A percentile compares a stretch with the other conserved stretches of the same genome.
Conservation (phyloP, 1,140 invertebrate species). For the Anastatus disparis region DNA sequence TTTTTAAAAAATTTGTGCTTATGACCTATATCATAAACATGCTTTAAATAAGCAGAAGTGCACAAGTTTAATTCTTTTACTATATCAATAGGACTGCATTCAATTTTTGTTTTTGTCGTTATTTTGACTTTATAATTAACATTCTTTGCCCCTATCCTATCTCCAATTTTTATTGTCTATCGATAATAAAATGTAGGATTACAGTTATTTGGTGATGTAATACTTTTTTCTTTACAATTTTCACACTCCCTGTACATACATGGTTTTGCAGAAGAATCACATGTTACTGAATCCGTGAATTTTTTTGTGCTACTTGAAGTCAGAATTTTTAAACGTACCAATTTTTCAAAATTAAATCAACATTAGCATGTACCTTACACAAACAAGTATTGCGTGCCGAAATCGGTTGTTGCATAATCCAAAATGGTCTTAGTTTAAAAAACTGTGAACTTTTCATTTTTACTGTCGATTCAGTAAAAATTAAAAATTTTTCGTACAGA, state of each 20-base stretch:
- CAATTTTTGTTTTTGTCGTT: background rate
- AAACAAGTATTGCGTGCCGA: slow-evolving; percentile 32
- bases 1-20: background rate
- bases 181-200: background rate
- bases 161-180: background rate
- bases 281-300: slow-evolving; percentile 38
- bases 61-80: background rate
- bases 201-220: no score
- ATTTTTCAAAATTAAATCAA: no score
- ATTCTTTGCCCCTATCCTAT: slow-evolving; percentile 1
- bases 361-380: slow-evolving; percentile 25
- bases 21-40: background rate
- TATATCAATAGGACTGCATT: background rate
- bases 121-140: background rate
- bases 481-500: slow-evolving; percentile 42
- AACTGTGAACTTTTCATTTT: slow-evolving; percentile 25
- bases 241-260: slow-evolving; percentile 39
- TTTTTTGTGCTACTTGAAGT: slow-evolving; percentile 27
- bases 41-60: background rate
- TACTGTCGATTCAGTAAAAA: slow-evolving; percentile 6
- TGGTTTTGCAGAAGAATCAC: slow-evolving; percentile 27
- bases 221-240: background rate
- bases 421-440: slow-evolving; percentile 31
- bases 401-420: slow-evolving; percentile 20
- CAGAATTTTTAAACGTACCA: slow-evolving; percentile 34